Conservation (phyloP, 2,888 invertebrate genomes). For the Caenorhabditis sinica region DNA sequence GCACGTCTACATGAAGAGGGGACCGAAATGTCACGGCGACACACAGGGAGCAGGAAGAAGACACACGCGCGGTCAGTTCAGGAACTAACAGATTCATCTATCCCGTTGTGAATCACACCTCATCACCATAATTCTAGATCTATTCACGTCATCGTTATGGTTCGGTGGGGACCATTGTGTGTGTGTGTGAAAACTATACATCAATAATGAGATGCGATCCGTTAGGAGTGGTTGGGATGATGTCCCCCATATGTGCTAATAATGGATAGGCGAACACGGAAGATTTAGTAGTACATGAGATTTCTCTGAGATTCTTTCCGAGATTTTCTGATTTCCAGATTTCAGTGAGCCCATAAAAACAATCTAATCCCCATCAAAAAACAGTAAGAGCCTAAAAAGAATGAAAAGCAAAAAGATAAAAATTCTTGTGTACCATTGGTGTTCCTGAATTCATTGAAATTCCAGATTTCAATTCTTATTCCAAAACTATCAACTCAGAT, state of each 20-base stretch:
- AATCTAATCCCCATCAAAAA: slow-evolving; percentile 7
- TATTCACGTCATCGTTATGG: slow-evolving; percentile 28
- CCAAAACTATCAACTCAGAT: slow-evolving; percentile 27
- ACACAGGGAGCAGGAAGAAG: slow-evolving; percentile 38
- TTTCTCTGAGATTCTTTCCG: too few relatives aligned
- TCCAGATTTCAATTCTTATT: slow-evolving; percentile 23
- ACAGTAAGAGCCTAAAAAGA: background rate
- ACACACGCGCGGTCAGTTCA: slow-evolving; percentile 46
- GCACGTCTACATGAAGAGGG: slow-evolving; percentile 21
- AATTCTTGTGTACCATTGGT: background rate
- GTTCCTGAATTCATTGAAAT: slow-evolving; percentile 14
- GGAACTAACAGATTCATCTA: slow-evolving; percentile 55
- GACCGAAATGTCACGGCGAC: slow-evolving; percentile 57
- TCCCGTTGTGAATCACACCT: slow-evolving; percentile 37
- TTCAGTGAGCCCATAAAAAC: background rate
- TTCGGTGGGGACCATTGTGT: slow-evolving; percentile 9
- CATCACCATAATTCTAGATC: slow-evolving; percentile 13
- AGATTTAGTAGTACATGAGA: slow-evolving; percentile 17
- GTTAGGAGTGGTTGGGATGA: background rate
- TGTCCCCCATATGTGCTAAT: slow-evolving; percentile 42
- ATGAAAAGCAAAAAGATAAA: too few relatives aligned
- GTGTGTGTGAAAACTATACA: slow-evolving; percentile 45
- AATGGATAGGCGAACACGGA: slow-evolving; percentile 44
- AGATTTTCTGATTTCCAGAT: too few relatives aligned
- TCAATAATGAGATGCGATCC: slow-evolving; percentile 30